These are phyloP conservation scores for Hippasteria phrygiana DNA, from an alignment of 53 echinoderm and acorn worm species.

Conservation along the genomic window DNA sequence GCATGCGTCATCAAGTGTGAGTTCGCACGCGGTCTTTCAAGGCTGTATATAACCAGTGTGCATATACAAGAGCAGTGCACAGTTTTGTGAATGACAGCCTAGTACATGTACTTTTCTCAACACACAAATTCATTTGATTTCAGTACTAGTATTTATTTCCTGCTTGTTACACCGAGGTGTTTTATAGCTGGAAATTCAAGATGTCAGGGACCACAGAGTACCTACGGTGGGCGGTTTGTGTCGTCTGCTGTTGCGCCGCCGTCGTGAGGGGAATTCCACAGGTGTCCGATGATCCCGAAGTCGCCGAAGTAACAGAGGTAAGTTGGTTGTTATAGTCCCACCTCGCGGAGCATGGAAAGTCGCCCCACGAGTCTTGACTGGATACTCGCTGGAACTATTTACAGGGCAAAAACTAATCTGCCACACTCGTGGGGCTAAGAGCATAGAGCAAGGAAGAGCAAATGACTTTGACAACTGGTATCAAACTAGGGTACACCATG, in stretches of 20 bases:
- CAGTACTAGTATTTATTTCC: neutral
- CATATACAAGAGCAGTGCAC: neutral
- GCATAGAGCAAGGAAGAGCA: no score
- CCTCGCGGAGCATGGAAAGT: no score
- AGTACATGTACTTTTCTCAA: no score
- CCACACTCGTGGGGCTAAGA: no score
- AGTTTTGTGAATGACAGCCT: no score
- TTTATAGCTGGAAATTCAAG: neutral
- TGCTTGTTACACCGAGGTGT: neutral
- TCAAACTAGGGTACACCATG: no score
- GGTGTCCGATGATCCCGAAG: slow-evolving; percentile 20
- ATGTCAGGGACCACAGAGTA: neutral
- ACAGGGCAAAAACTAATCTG: no score
- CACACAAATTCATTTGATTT: no score
- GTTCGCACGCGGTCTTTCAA: neutral
- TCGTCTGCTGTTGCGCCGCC: neutral
- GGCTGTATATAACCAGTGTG: slow-evolving; percentile 22
- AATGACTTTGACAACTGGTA: no score
- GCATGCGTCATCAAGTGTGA: slow-evolving; percentile 52
- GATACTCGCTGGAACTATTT: no score
- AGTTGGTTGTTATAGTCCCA: no score
- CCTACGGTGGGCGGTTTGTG: neutral
- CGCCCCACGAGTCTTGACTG: no score
- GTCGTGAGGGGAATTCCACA: slow-evolving; percentile 22
- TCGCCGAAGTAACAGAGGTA: slow-evolving; percentile 5